Conservation (phyloP, 2,888 invertebrate genomes). For the Drosophila yooni region DNA sequence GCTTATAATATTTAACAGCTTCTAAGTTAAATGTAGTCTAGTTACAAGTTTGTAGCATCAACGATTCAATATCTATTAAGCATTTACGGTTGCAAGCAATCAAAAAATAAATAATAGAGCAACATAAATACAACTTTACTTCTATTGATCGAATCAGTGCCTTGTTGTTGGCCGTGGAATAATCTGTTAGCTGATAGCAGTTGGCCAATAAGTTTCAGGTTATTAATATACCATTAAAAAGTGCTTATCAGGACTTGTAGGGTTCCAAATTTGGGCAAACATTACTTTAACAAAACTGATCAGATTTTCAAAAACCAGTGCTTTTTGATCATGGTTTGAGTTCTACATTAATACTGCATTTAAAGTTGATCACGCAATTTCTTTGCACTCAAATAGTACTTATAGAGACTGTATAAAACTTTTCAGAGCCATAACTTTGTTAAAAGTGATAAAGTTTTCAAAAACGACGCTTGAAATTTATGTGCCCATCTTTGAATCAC, state of each 20-base stretch:
- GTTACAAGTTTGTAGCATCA: slow-evolving; percentile 23
- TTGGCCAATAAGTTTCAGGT: not conserved
- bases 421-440: no score
- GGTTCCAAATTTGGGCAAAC: no score
- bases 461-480: no score
- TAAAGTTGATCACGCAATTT: no score
- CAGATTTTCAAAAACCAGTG: not conserved
- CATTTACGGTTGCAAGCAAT: slow-evolving; percentile 62
- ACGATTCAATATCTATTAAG: slow-evolving; percentile 58
- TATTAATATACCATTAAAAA: not conserved
- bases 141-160: not conserved
- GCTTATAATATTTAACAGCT: slow-evolving; percentile 19
- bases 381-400: no score
- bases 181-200: not conserved
- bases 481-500: no score
- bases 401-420: no score
- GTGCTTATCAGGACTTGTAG: no score
- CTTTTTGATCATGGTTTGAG: no score
- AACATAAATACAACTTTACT: slow-evolving; percentile 9
- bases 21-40: slow-evolving; percentile 53
- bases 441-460: not conserved
- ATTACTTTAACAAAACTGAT: no score
- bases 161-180: not conserved
- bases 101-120: slow-evolving; percentile 61
- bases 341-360: not conserved